Evolutionary conservation across 1,140 invertebrate genomes (phyloP), one percentile per base, ranked within the genome.

Genomic region (Asbolus verrucosus): DNA sequence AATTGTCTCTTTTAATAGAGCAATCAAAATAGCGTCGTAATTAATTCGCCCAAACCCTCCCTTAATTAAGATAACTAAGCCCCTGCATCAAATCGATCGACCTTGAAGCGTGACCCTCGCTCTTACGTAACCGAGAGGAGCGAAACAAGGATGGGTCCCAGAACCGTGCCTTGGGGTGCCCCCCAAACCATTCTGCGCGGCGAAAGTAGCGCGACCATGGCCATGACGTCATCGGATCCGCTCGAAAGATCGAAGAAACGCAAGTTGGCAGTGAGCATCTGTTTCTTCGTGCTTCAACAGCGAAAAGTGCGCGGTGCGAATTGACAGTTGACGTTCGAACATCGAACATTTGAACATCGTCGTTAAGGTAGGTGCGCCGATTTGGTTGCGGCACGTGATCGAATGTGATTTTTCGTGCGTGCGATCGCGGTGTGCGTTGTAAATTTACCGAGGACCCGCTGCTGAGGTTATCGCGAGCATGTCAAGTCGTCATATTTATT

Each of bases 401-500:
- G 6, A n/a, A n/a, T n/a, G 33, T 30, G 4, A 5, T 30, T 30
- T 30, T 30, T 30, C 4, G 27, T 30, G 27, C 33, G 33, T 38
- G 11, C 6, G 2, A 38, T 11, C 41, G 18, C 41, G 8, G 3
- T 18, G 18, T 11, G 33, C 33, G n/a, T n/a, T n/a, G n/a, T n/a
- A n/a, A n/a, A n/a, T n/a, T n/a, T n/a, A n/a, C n/a, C 41, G 21
- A 46, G 15, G 41, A 46, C n/a, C 21, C 15, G 31, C 16, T 15
- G 31, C 31, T 13, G 24, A 62, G 59, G 59, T 62, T 62, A 62
- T 62, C 59, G n/a, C n/a, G n/a, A n/a, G n/a, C n/a, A n/a, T n/a
- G n/a, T n/a, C n/a, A n/a, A n/a, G n/a, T n/a, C n/a, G n/a, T n/a
- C n/a, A n/a, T n/a, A n/a, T n/a, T n/a, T n/a, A n/a, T n/a, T n/a